phyloP scores from a whole-genome alignment of 2,888 invertebrate species.

The Urechis unicinctus region DNA sequence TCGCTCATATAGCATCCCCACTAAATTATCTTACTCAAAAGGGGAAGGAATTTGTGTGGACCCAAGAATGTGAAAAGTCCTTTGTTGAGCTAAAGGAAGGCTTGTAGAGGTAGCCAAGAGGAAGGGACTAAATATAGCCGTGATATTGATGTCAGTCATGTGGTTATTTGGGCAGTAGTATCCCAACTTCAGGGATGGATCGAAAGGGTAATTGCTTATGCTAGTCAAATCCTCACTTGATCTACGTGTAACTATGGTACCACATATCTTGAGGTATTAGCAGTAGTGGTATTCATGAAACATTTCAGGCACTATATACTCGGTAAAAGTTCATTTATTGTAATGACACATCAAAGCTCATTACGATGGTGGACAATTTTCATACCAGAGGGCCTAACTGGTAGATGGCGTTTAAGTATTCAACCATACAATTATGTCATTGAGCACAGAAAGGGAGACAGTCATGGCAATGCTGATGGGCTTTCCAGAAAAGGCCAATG shows the following conservation, averaged over 20 bases:
- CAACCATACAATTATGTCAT: neutral
- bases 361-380: neutral
- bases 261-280: conserved; percentile 5
- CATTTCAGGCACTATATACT: conserved; percentile 11
- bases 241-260: conserved; percentile 1
- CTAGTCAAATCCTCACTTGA: conserved; percentile 1
- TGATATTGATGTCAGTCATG: conserved; percentile 3
- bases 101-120: conserved; percentile 7
- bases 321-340: conserved; percentile 1
- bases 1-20: neutral
- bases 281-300: conserved; percentile 3
- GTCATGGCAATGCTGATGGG: conserved; percentile 3
- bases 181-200: conserved; percentile 5
- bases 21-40: conserved; percentile 4
- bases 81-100: conserved; percentile 2
- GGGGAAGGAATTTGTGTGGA: conserved; percentile 8
- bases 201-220: conserved; percentile 10
- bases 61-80: conserved; percentile 2
- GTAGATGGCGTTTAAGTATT: conserved; percentile 2
- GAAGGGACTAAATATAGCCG: neutral
- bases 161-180: conserved; percentile 5
- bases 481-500: neutral
- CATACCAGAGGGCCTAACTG: conserved; percentile 1
- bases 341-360: conserved; percentile 9
- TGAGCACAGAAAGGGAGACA: neutral